These are phyloP conservation scores for Halcyon smyrnensis DNA, from an alignment of 2,797 vertebrate genomes.

Conservation along the genomic window DNA sequence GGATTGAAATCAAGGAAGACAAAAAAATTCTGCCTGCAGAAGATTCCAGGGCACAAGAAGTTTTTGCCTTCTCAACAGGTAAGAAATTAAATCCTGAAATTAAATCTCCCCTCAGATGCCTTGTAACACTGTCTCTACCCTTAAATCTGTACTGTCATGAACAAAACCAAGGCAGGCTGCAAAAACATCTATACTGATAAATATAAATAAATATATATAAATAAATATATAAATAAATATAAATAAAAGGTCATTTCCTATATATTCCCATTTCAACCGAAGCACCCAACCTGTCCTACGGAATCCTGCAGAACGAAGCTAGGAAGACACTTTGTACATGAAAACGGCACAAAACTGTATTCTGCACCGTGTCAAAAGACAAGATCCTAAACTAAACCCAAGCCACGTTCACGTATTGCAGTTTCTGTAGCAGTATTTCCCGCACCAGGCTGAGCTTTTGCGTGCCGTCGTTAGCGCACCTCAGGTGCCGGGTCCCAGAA, in stretches of 20 bases:
- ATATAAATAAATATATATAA: no score
- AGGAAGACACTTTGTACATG: not conserved
- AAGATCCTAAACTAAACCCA: not conserved
- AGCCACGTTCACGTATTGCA: not conserved
- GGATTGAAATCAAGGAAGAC: constrained; percentile 37
- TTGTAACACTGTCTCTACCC: not conserved
- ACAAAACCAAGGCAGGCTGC: not conserved
- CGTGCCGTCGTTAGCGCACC: not conserved
- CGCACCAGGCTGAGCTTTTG: not conserved
- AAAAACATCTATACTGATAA: not conserved
- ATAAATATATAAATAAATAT: no score
- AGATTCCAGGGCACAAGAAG: not conserved
- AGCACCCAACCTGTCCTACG: not conserved
- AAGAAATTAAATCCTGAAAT: not conserved
- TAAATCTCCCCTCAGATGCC: not conserved
- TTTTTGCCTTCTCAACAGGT: not conserved
- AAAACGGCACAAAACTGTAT: not conserved
- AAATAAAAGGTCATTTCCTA: not conserved
- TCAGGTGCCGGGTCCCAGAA: not conserved
- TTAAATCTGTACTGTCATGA: not conserved
- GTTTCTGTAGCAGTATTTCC: not conserved
- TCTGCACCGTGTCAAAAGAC: not conserved
- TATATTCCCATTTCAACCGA: not conserved
- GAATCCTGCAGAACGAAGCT: not conserved
- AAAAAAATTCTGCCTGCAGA: constrained; percentile 25